Base-by-base conservation (phyloP, 2,888 invertebrate genomes). In the Ophion ellenae region DNA sequence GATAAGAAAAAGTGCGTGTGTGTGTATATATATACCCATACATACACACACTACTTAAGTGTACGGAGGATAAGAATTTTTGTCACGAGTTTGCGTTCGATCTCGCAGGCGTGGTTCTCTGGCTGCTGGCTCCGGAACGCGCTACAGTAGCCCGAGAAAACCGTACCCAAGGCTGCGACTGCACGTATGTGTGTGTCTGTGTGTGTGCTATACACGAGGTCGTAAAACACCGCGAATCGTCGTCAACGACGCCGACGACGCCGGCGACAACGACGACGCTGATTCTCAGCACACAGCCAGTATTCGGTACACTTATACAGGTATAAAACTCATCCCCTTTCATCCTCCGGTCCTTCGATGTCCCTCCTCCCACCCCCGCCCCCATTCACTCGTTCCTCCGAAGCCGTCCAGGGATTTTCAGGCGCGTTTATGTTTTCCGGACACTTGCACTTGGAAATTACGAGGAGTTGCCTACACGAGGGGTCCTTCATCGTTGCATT, bases 191-290 rank as follows among this genome's bases (percentile, higher is more conserved):
- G 24, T 24, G 24, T 24, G 57, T 79, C 7, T 10, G 45, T 59
- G 24, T 79, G n/a, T 53, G n/a, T 20, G 67, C 83, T 81, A 81
- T 77, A 86, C 69, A 69, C 83, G 83, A 76, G 73, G 47, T 86
- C 86, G 86, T 86, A 86, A 83, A 86, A 86, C 77, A 86, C 73
- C 80, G 73, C 83, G 80, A 83, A 80, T 81, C 86, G 83, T 83
- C 79, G 76, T 70, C 84, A 76, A 71, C 81, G 77, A 17, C 66
- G 83, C n/a, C 80, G 80, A n/a, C 83, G 75, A 11, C 83, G 63
- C 17, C 76, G 80, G 20, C 75, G 70, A 36, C 83, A 66, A 20
- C 77, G 83, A n/a, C 76, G 76, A 10, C 81, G 59, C 78, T 81
- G 63, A 82, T 79, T 78, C 76, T 80, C 82, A 45, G 70, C 75